A percentile compares a stretch with the other conserved stretches of the same genome.
Evolutionary conservation across 2,797 vertebrate species (phyloP).

Genomic region (Bufotes viridis): DNA sequence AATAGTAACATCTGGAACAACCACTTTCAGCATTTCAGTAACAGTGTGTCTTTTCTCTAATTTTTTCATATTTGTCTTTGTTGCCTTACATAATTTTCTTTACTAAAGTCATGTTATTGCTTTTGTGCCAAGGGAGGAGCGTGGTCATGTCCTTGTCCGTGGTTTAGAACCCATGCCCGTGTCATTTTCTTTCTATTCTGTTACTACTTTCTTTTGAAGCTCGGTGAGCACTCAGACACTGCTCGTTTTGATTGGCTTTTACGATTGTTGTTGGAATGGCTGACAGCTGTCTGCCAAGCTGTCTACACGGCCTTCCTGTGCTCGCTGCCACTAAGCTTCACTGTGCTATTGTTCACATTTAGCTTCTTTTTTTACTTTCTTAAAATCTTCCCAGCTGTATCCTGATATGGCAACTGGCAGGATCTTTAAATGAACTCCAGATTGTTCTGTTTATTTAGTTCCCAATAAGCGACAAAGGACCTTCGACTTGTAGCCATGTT

Average conservation of each 20-base stretch:
- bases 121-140: slow-evolving; percentile 28
- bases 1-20: too few relatives aligned
- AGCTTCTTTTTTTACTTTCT: slow-evolving; percentile 64
- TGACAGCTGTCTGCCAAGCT: slow-evolving; percentile 76
- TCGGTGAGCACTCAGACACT: slow-evolving; percentile 60
- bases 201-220: slow-evolving; percentile 23
- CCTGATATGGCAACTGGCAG: slow-evolving; percentile 76
- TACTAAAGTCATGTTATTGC: slow-evolving; percentile 12
- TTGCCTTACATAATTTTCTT: slow-evolving; percentile 6
- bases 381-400: slow-evolving; percentile 80
- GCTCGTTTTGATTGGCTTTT: slow-evolving; percentile 73
- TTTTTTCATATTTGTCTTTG: neutral
- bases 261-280: slow-evolving; percentile 74
- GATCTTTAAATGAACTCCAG: slow-evolving; percentile 78
- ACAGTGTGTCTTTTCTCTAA: neutral
- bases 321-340: slow-evolving; percentile 67
- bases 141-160: slow-evolving; percentile 28
- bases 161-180: slow-evolving; percentile 47
- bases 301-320: slow-evolving; percentile 71
- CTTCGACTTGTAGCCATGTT: slow-evolving; percentile 7
- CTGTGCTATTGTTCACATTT: slow-evolving; percentile 70
- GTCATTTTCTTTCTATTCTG: slow-evolving; percentile 58
- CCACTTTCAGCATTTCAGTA: neutral
- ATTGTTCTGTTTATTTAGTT: slow-evolving; percentile 67
- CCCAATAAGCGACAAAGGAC: slow-evolving; percentile 22